A percentile compares a stretch with the other conserved stretches of the same genome.
These are phyloP conservation scores for Macrosteles quadrilineatus DNA, from an alignment of 1,140 invertebrate genomes.

Conservation along the genomic window DNA sequence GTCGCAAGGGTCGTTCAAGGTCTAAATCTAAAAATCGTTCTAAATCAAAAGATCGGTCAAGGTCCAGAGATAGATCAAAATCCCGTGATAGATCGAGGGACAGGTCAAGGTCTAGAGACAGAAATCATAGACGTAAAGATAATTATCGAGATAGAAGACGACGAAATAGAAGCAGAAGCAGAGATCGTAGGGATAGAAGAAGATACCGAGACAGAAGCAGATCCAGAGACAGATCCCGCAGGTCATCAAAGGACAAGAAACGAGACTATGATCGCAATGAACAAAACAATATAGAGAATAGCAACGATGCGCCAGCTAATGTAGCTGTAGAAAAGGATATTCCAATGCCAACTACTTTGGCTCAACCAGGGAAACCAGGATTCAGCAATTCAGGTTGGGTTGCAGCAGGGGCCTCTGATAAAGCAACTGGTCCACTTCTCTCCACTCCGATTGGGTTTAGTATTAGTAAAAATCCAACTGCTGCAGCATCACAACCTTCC, in stretches of 20 bases:
- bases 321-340: not conserved
- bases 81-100: slow-evolving; percentile 49
- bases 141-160: slow-evolving; percentile 54
- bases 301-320: not conserved
- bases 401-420: not conserved
- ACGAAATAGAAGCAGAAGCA: slow-evolving; percentile 49
- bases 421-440: not conserved
- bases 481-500: slow-evolving; percentile 9
- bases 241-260: slow-evolving; percentile 41
- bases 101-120: slow-evolving; percentile 46
- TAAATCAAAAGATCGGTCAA: slow-evolving; percentile 50
- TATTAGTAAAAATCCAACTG: not conserved
- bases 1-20: slow-evolving; percentile 7
- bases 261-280: slow-evolving; percentile 33
- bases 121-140: slow-evolving; percentile 55
- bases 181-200: slow-evolving; percentile 50
- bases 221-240: slow-evolving; percentile 44
- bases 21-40: slow-evolving; percentile 39
- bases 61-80: slow-evolving; percentile 46
- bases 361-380: slow-evolving; percentile 6
- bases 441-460: not conserved
- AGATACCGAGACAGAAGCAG: slow-evolving; percentile 48
- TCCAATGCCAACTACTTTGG: not conserved
- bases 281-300: slow-evolving; percentile 22
- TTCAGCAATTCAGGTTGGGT: slow-evolving; percentile 19